phyloP scores from a whole-genome alignment of 2,797 vertebrate species.

The Enteromius argenteus region DNA sequence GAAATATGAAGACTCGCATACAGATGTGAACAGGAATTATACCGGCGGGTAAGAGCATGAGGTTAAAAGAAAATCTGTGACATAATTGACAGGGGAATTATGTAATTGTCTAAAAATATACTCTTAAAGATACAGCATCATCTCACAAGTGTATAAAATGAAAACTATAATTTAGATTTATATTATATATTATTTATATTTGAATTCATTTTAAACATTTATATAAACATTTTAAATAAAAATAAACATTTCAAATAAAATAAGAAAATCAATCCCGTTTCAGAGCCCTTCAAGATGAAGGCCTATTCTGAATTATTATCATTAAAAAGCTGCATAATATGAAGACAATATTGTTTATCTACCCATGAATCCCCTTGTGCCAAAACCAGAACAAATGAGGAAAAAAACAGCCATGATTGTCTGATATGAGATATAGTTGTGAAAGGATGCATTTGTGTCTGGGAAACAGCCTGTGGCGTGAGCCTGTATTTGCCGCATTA shows the following conservation, averaged over 20 bases:
- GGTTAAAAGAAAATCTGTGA: neutral
- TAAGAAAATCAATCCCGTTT: neutral
- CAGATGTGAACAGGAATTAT: neutral
- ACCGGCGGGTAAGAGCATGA: neutral
- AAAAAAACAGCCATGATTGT: neutral
- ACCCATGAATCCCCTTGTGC: neutral
- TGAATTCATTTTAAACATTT: neutral
- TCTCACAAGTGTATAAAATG: neutral
- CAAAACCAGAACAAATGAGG: neutral
- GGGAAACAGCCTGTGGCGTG: neutral
- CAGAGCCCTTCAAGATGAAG: neutral
- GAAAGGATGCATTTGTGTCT: conserved; percentile 2
- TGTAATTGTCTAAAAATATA: neutral
- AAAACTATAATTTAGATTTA: neutral
- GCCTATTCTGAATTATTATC: neutral
- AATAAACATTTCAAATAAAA: neutral
- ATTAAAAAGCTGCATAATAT: neutral
- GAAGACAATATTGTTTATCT: neutral
- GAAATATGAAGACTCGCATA: neutral
- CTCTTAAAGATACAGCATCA: neutral
- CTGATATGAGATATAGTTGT: neutral
- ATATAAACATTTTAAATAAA: neutral
- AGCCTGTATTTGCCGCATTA: conserved; percentile 56
- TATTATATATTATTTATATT: neutral
- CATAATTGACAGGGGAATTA: conserved; percentile 13